phyloP scores from a whole-genome alignment of 2,888 invertebrate genomes.

The Phaedon cochleariae region DNA sequence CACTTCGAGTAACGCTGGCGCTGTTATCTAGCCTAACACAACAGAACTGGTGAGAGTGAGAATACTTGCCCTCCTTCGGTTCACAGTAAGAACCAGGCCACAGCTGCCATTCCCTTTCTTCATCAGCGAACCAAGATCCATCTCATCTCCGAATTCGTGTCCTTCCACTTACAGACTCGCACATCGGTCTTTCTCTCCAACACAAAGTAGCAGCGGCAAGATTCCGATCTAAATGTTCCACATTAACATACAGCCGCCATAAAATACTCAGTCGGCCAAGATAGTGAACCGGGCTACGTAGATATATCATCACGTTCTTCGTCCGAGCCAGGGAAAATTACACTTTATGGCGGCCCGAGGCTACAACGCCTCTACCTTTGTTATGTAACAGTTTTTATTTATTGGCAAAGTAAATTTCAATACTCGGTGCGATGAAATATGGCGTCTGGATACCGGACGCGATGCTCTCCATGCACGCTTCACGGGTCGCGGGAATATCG shows the following conservation, averaged over 20 bases:
- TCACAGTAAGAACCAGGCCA: background rate
- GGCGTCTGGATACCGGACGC: conserved; percentile 24
- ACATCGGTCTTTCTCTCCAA: conserved; percentile 20
- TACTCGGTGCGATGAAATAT: conserved; percentile 34
- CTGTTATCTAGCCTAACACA: too few relatives aligned
- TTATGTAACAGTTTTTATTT: conserved; percentile 48
- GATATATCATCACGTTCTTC: conserved; percentile 51
- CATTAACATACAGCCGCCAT: conserved; percentile 61
- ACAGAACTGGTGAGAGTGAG: too few relatives aligned
- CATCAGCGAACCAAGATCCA: background rate
- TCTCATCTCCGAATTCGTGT: conserved; percentile 2
- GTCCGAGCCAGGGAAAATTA: conserved; percentile 48
- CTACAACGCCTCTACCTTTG: conserved; percentile 41
- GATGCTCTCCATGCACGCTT: conserved; percentile 26
- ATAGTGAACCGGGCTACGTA: conserved; percentile 49
- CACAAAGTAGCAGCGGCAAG: conserved; percentile 59
- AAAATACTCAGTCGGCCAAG: conserved; percentile 52
- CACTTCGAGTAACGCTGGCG: too few relatives aligned
- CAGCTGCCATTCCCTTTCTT: background rate
- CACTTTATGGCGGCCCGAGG: conserved; percentile 43
- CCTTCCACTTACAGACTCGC: background rate
- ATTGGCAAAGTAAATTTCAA: conserved; percentile 40
- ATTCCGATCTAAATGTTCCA: conserved; percentile 63
- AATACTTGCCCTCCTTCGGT: too few relatives aligned
- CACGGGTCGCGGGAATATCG: conserved; percentile 27